Evolutionary conservation across 2,797 vertebrate genomes (phyloP).

Genomic region (Peromyscus aztecus): DNA sequence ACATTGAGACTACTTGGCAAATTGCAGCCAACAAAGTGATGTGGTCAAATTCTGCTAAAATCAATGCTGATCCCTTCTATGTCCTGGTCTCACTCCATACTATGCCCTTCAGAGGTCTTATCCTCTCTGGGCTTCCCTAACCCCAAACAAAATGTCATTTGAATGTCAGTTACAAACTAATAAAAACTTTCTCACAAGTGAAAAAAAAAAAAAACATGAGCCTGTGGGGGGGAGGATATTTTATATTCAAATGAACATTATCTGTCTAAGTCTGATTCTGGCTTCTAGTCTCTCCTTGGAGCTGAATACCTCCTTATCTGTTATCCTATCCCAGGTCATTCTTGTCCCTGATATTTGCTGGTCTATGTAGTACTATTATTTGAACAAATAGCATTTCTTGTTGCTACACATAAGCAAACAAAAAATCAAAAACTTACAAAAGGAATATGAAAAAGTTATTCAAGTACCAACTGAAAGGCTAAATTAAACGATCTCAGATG

Average conservation of each 20-base stretch:
- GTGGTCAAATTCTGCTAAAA: not conserved
- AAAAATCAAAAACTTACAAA: not conserved
- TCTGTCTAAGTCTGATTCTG: not conserved
- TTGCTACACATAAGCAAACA: not conserved
- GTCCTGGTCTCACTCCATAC: not conserved
- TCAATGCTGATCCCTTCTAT: not conserved
- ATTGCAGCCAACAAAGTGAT: not conserved
- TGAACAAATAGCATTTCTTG: not conserved
- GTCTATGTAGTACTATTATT: not conserved
- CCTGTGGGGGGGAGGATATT: not conserved
- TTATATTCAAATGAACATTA: not conserved
- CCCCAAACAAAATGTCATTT: constrained; percentile 16
- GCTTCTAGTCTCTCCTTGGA: not conserved
- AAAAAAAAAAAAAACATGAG: not conserved
- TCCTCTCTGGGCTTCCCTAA: not conserved
- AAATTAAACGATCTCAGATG: constrained; percentile 39
- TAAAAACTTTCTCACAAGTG: constrained; percentile 12
- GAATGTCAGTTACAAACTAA: constrained; percentile 19
- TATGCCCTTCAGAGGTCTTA: not conserved
- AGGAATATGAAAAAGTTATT: constrained; percentile 14
- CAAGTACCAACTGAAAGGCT: not conserved
- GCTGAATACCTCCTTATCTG: not conserved
- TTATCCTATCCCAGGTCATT: not conserved
- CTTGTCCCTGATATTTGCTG: not conserved
- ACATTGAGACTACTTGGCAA: not conserved